Evolutionary conservation across 2,113 vertebrate species (phyloP).

Genomic region (Coturnix japonica): DNA sequence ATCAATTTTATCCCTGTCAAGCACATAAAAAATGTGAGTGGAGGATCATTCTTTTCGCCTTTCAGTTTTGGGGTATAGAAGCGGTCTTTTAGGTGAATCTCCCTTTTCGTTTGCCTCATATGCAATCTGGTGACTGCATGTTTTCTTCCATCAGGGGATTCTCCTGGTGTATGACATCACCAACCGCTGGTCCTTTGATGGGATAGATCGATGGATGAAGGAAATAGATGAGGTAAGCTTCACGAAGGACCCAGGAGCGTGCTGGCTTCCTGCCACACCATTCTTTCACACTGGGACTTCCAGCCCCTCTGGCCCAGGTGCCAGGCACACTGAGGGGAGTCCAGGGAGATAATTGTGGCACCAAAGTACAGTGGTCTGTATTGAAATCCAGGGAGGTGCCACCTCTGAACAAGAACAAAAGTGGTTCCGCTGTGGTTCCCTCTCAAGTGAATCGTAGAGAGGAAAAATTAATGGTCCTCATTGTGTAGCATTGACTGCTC

Average conservation of each 20-base stretch:
- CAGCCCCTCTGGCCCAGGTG: too few species aligned
- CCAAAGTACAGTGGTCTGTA: accelerated
- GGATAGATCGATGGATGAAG: slow-evolving; percentile 97
- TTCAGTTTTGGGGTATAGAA: neutral
- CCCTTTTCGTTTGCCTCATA: accelerated
- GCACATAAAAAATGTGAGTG: too few species aligned
- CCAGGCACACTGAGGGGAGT: neutral
- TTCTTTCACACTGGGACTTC: neutral
- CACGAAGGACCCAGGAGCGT: accelerated
- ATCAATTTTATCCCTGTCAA: too few species aligned
- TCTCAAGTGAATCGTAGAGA: too few species aligned
- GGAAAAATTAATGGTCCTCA: neutral
- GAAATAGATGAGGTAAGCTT: slow-evolving; percentile 94
- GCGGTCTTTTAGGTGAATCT: neutral
- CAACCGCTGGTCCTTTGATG: slow-evolving; percentile 97
- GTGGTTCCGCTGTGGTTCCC: neutral
- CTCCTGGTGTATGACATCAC: slow-evolving; percentile 98
- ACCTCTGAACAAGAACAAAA: accelerated
- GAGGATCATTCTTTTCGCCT: neutral
- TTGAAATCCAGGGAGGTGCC: neutral
- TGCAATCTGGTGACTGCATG: neutral
- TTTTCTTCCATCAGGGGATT: slow-evolving; percentile 87
- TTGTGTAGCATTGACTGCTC: neutral
- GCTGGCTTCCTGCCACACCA: neutral
- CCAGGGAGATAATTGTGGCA: neutral